Percentiles rank a stretch among this genome's conserved stretches.
Conservation (phyloP, 2,888 invertebrate genomes). For the Philonicus albiceps region DNA sequence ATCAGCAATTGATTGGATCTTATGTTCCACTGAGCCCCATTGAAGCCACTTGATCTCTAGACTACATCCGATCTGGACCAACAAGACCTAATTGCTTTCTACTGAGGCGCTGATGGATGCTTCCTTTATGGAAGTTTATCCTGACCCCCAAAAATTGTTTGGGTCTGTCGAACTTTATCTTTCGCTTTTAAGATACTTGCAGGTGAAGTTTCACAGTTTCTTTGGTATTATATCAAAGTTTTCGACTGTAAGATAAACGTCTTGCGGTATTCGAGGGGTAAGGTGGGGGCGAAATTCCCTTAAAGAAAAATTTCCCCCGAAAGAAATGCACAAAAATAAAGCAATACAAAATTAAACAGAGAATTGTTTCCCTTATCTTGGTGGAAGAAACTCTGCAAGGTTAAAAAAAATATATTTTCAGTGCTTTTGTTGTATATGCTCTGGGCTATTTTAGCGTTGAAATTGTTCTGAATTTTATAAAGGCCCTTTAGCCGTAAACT, state of each 20-base stretch:
- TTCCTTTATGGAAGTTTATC: not conserved
- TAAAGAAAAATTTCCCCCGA: not conserved
- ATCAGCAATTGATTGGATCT: not conserved
- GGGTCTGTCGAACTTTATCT: not conserved
- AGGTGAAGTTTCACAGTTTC: not conserved
- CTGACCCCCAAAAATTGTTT: not conserved
- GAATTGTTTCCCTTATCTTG: not conserved
- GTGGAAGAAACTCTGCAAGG: not conserved
- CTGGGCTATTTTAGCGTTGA: not conserved
- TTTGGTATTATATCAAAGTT: not conserved
- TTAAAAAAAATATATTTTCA: not conserved
- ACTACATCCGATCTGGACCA: not conserved
- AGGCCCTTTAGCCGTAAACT: not conserved
- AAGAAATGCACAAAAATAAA: not conserved
- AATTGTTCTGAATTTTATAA: not conserved
- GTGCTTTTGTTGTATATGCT: not conserved
- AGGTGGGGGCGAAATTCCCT: not conserved
- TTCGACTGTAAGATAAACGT: not conserved
- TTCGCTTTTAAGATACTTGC: not conserved
- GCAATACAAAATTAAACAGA: not conserved
- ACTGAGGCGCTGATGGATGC: not conserved
- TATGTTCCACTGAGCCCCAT: not conserved
- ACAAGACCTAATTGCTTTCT: constrained; percentile 1
- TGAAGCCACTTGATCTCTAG: not conserved
- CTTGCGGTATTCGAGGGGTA: not conserved